Evolutionary conservation across 2,888 invertebrate genomes (phyloP).

Genomic region (Aelia acuminata): DNA sequence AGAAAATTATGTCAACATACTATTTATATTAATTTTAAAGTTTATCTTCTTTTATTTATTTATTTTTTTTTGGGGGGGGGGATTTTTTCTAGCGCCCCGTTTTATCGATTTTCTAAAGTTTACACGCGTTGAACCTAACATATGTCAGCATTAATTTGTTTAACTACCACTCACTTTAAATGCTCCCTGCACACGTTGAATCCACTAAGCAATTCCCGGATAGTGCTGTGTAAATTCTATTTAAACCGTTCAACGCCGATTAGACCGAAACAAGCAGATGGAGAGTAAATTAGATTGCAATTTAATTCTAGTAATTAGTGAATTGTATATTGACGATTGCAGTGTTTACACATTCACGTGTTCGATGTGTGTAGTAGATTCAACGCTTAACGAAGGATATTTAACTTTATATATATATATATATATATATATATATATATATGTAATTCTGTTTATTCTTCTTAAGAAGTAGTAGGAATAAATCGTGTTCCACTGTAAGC

Average conservation of each 20-base stretch:
- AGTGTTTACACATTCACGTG: background rate
- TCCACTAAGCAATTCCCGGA: background rate
- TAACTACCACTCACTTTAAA: background rate
- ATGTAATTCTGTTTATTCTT: too few relatives aligned
- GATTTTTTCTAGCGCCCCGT: too few relatives aligned
- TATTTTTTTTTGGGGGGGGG: too few relatives aligned
- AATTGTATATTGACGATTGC: background rate
- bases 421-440: too few relatives aligned
- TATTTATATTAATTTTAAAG: too few relatives aligned
- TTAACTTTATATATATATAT: too few relatives aligned
- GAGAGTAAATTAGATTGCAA: background rate
- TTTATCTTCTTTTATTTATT: too few relatives aligned
- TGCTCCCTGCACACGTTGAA: background rate
- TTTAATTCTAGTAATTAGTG: background rate
- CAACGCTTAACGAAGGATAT: too few relatives aligned
- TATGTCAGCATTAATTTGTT: background rate
- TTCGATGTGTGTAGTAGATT: background rate
- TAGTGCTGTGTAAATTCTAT: background rate
- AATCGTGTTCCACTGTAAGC: too few relatives aligned
- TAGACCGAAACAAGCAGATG: slow-evolving; percentile 8
- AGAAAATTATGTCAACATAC: too few relatives aligned
- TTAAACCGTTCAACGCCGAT: slow-evolving; percentile 4
- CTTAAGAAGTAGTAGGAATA: too few relatives aligned
- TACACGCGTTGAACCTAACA: background rate
- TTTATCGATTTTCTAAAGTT: background rate